Percentiles rank a stretch among this genome's conserved stretches.
phyloP scores from a whole-genome alignment of 2,888 invertebrate species.

The Glomeris marginata region DNA sequence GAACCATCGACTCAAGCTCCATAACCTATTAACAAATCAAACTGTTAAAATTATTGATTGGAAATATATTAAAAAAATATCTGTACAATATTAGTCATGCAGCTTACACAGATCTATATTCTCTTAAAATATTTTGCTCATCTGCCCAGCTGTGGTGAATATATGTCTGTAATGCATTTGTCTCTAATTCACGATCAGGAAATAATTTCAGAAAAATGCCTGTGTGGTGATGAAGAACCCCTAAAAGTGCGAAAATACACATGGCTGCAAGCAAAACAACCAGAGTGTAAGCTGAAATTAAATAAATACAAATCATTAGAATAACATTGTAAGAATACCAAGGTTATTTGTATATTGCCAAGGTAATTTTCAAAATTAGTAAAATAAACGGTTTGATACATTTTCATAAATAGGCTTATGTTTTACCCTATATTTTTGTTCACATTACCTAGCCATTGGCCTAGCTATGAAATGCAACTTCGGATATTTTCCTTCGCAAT shows the following conservation, averaged over 20 bases:
- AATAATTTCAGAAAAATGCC: slow-evolving; percentile 10
- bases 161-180: slow-evolving; percentile 8
- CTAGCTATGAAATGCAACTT: too few species aligned
- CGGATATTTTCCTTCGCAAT: too few species aligned
- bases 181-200: slow-evolving; percentile 9
- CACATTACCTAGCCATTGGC: too few species aligned
- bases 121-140: slow-evolving; percentile 8
- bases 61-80: neutral
- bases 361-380: too few species aligned
- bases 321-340: too few species aligned
- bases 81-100: too few species aligned
- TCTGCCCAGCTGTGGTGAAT: slow-evolving; percentile 11
- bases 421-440: too few species aligned
- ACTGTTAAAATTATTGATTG: too few species aligned
- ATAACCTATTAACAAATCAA: neutral
- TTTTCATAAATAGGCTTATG: too few species aligned
- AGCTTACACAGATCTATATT: slow-evolving; percentile 11
- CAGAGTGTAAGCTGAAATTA: slow-evolving; percentile 4
- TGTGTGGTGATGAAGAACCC: slow-evolving; percentile 8
- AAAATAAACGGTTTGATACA: too few species aligned
- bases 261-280: neutral
- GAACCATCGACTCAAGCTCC: neutral
- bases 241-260: neutral
- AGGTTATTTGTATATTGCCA: too few species aligned
- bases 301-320: neutral